Evolutionary conservation across 2,888 invertebrate species (phyloP), one percentile per base, ranked within the genome.

Genomic region (Agonopterix subpropinquella): DNA sequence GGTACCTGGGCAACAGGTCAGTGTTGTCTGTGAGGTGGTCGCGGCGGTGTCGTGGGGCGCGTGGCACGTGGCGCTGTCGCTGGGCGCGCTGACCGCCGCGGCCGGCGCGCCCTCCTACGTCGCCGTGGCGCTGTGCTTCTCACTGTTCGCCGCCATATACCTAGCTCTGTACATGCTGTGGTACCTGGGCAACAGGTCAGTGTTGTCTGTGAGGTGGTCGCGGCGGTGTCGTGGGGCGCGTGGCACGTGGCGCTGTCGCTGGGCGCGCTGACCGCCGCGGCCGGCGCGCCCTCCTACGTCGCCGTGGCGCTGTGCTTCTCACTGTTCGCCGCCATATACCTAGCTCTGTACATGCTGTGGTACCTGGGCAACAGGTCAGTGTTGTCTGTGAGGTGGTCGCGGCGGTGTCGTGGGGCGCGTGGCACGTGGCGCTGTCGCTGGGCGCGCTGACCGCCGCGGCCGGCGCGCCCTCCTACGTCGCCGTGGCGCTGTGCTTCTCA

Each of bases 191-290:
- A n/a, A n/a, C n/a, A n/a, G n/a, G n/a, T n/a, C n/a, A n/a, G n/a
- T n/a, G n/a, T n/a, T n/a, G n/a, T n/a, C n/a, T n/a, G n/a, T n/a
- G n/a, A n/a, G n/a, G 72, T 96, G 97, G 82, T 93, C 95, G 53
- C 92, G 94, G 69, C 96, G 58, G 89, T 96, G 60, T 93, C 93
- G 64, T 87, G 95, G 80, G 90, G 94, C 56, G 86, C 95, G 68
- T 86, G 94, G 71, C 96, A 96, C 75, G 79, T 92, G 52, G 91
- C 94, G 46, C 73, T 95, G 56, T 72, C 93, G n/a, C 73, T 91
- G 37, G 95, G 93, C 41, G 91, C 93, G 7, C 79, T 90, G 18
- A 83, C 92, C 28, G 93, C 93, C 1, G 75, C 95, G 36, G 88
- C 90, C 4, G 87, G 91, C 15, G 91, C 91, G 67, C 91, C 92